Base-by-base conservation (phyloP, 2,113 vertebrate species). In the Thomomys bottae region DNA sequence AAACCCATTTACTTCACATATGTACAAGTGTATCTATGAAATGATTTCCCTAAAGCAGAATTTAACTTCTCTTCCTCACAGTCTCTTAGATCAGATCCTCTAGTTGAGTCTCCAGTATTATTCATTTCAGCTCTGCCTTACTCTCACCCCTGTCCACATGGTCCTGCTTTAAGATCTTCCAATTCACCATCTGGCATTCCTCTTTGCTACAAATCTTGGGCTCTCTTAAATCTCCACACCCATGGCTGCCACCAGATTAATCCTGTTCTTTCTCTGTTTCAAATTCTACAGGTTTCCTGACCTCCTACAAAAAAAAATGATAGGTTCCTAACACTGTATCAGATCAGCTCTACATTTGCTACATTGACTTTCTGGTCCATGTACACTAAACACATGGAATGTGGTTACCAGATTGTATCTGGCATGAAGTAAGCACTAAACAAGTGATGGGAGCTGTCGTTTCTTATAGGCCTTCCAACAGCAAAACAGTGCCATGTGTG, bases 131-230 rank as follows among this genome's bases (percentile, higher is more conserved):
- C 24, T 26, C 84, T 28, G 30, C 32, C 14, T 75, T n/a, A n/a
- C n/a, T n/a, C n/a, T n/a, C n/a, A n/a, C n/a, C n/a, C 38, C 72
- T 6, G 1, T 7, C 8, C 5, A 11, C 14, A n/a, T 0, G 30
- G n/a, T 1, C 57, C 8, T 9, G 9, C 0, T 23, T 82, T 88
- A 71, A n/a, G 17, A 1, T 18, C 12, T 80, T 87, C 5, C 30
- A 78, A 0, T 85, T 92, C 38, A 85, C 20, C 20, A 54, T 36
- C 38, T 30, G 14, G 8, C 0, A 6, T 38, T 26, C 26, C 15
- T 21, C 17, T 89, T 89, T 75, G 9, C 10, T 32, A 42, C 49
- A 77, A 2, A 63, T 36, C 40, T 49, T 36, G 17, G 71, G 63
- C 3, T 79, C 45, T 90, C 42, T 75, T 70, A 28, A 75, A 36